These are phyloP conservation scores for Ceryle rudis DNA, from an alignment of 2,797 vertebrate species.

Conservation along the genomic window DNA sequence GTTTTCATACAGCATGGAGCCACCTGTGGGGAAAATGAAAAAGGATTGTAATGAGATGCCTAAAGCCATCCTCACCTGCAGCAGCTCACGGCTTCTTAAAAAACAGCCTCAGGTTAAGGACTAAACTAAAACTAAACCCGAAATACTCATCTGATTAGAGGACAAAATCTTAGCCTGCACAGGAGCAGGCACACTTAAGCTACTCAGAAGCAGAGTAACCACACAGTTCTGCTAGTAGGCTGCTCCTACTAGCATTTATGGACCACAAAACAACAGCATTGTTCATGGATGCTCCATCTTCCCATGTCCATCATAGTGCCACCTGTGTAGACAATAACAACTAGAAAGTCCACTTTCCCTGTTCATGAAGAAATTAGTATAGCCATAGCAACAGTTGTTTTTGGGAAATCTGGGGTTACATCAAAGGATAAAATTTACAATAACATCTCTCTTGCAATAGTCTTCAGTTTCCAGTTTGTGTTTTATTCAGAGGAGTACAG, in stretches of 20 bases:
- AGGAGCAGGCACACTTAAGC: neutral
- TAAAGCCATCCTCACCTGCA: neutral
- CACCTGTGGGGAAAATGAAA: neutral
- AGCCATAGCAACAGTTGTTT: accelerated
- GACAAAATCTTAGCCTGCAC: neutral
- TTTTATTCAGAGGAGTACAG: neutral
- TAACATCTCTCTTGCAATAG: neutral
- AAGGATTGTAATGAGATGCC: neutral
- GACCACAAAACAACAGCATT: neutral
- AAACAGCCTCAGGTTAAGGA: neutral
- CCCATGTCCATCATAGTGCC: neutral
- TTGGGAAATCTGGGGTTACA: neutral
- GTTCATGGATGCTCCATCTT: neutral
- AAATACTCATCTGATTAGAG: neutral
- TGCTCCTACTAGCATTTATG: neutral
- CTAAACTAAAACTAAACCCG: neutral
- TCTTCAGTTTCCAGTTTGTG: neutral
- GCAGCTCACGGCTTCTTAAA: neutral
- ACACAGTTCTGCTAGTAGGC: neutral
- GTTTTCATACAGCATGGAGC: neutral
- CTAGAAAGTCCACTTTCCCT: neutral
- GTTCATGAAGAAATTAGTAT: neutral
- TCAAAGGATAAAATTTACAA: neutral
- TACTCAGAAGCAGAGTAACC: neutral
- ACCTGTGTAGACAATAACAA: neutral